Base-by-base conservation (phyloP, 2,797 vertebrate genomes). In the Schizothorax lantsangensis region DNA sequence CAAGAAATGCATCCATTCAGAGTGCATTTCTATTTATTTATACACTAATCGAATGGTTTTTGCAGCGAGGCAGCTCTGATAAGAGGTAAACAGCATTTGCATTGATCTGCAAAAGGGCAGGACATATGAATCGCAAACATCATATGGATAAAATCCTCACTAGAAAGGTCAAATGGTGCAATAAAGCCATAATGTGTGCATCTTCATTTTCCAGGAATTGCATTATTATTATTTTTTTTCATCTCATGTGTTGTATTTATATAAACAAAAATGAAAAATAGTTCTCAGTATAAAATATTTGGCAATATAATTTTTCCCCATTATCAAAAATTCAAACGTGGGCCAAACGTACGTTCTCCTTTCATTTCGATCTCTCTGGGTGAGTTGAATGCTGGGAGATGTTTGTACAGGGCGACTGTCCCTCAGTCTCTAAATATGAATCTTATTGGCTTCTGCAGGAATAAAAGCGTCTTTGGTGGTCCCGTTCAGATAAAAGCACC, bases 391-490 rank as follows among this genome's bases (percentile, higher is more conserved):
- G 75, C 54, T 82, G 75, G 81, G 79, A 85, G 47, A 78, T 62
- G 38, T 43, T 73, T 57, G 69, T 69, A 72, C 43, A 19, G 11
- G 38, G 62, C 6, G 38, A 80, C 4, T 38, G 77, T 68, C 57
- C 78, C 47, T 78, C 68, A 43, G 12, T 59, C 40, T 85, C 36
- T n/a, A 84, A 36, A 88, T 90, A 73, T 57, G 62, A 83, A 77
- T 74, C 15, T 71, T 71, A 23, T 26, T 64, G 57, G 23, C 81
- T 49, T 80, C 43, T 11, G 73, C 54, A 36, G 71, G 47, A 59
- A 84, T 71, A 69, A 85, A 82, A 87, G 66, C 45, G 0, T 89
- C 92, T 94, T 94, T 95, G 96, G 96, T 95, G 91, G 90, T 89
- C 90, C 73, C 84, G 85, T 89, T 87, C 81, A 79, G 89, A 87